Evolutionary conservation across 2,113 vertebrate species (phyloP).

Genomic region (Atrichornis clamosus): DNA sequence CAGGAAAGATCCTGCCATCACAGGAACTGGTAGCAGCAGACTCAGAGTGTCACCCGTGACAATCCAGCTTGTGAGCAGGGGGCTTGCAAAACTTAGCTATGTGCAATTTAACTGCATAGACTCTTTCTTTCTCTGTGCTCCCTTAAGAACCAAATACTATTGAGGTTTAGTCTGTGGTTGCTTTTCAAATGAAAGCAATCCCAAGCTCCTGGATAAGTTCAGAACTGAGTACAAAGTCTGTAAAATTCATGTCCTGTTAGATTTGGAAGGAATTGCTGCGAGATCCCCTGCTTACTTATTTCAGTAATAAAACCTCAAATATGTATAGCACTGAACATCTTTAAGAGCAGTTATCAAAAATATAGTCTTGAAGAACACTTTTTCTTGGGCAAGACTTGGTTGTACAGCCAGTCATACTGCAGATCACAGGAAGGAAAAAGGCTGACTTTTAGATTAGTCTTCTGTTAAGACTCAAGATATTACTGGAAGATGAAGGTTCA

Average conservation of each 20-base stretch:
- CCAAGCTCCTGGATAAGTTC: background rate
- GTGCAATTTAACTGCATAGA: rapidly evolving
- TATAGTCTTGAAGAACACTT: background rate
- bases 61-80: background rate
- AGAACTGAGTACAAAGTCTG: background rate
- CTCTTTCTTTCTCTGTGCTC: background rate
- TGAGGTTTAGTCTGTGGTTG: background rate
- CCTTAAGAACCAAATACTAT: background rate
- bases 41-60: background rate
- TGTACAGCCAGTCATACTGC: background rate
- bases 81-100: background rate
- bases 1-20: background rate
- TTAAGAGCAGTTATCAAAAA: background rate
- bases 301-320: background rate
- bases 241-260: background rate
- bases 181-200: background rate
- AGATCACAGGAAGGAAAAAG: background rate
- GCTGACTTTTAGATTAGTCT: background rate
- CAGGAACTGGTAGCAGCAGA: background rate
- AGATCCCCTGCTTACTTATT: background rate
- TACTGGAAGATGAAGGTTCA: background rate
- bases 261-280: background rate
- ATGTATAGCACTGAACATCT: background rate
- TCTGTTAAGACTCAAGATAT: background rate
- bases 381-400: background rate